Base-by-base conservation (phyloP, 2,888 invertebrate species). In the Hybos culiciformis region DNA sequence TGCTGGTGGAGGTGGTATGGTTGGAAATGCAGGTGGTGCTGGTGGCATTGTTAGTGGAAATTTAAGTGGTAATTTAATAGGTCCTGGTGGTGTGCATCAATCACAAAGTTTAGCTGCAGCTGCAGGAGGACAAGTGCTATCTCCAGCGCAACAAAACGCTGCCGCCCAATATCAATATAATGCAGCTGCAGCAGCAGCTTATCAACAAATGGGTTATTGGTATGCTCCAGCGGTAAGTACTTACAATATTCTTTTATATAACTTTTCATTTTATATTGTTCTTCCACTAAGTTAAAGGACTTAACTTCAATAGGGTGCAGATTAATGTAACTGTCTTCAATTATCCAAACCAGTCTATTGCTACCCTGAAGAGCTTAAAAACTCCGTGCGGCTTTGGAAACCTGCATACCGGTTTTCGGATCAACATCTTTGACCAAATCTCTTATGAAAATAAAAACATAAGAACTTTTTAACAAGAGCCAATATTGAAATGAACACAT, bases 161-260 rank as follows among this genome's bases (percentile, higher is more conserved):
- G 71, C 75, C 52, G 73, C 75, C 52, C 87, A 87, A 59, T 90
- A 90, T 63, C 82, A 86, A 2, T 91, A 90, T 63, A 80, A 82
- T 37, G 52, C 23, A 39, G 52, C 23, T 39, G 42, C 26, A 84
- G 40, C 60, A 47, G 56, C 50, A 21, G 54, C 63, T 45, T 88
- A 88, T 61, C 86, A 87, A 52, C 84, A 87, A 61, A 83, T 87
- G 83, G 77, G 84, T 51, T 91, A 91, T 65, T 91, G 91, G 90
- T 91, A 91, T 68, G 63, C 64, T 40, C 83, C 84, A 43, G 83
- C 84, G 70, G 78, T 78, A 67, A 73, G 71, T 56, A n/a, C n/a
- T 33, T 20, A 24, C 6, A 8, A n/a, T n/a, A n/a, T n/a, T n/a
- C n/a, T n/a, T n/a, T n/a, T n/a, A n/a, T n/a, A n/a, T n/a, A n/a